These are phyloP conservation scores for Imbricaverruca yamaguchii DNA, from an alignment of 2,888 invertebrate species.

Conservation along the genomic window DNA sequence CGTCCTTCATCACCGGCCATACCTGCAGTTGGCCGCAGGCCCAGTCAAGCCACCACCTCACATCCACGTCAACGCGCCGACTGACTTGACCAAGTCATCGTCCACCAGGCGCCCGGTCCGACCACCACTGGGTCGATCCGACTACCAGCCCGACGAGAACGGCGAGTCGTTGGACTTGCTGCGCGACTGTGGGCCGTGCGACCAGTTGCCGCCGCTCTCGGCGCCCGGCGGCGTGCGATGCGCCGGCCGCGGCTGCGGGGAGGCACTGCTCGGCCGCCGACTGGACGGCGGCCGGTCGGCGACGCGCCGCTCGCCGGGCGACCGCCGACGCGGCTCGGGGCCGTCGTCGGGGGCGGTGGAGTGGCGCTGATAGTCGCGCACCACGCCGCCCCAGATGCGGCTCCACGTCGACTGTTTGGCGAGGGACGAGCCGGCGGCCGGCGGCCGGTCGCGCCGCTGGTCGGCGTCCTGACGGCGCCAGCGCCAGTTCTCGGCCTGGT, in stretches of 20 bases:
- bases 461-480: neutral
- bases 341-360: neutral
- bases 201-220: neutral
- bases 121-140: no score
- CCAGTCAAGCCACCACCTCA: no score
- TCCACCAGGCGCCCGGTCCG: no score
- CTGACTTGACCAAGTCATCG: no score
- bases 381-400: constrained; percentile 19
- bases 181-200: neutral
- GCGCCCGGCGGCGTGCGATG: neutral
- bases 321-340: neutral
- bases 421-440: neutral
- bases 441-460: neutral
- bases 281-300: no score
- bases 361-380: neutral
- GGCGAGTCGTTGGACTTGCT: neutral
- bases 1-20: no score
- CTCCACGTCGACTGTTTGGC: neutral
- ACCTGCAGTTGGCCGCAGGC: no score
- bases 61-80: no score
- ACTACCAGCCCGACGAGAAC: neutral
- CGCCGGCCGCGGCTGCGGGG: neutral
- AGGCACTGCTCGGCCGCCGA: no score
- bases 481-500: neutral
- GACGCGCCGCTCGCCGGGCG: neutral